These are phyloP conservation scores for Pseudomyrmex dendroicus DNA, from an alignment of 1,140 invertebrate genomes.

Conservation along the genomic window DNA sequence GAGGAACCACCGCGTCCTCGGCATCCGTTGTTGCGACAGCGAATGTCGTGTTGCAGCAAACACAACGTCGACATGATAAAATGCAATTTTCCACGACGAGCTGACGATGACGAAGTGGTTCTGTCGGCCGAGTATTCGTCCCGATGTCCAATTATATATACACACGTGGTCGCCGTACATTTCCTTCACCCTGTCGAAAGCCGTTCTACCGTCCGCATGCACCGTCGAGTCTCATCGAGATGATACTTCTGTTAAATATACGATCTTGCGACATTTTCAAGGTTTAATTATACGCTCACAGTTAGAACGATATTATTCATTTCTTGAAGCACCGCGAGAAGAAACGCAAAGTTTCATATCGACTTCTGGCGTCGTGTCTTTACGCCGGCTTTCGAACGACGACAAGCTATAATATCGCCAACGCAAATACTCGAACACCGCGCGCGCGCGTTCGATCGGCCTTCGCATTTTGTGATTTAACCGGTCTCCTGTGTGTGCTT, in stretches of 20 bases:
- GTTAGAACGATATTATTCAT: conserved; percentile 6
- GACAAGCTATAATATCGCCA: conserved; percentile 22
- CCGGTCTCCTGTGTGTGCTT: conserved; percentile 41
- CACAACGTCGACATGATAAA: conserved; percentile 73
- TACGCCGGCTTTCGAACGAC: conserved; percentile 13
- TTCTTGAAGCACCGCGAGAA: background rate
- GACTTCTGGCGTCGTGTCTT: conserved; percentile 25
- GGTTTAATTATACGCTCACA: background rate
- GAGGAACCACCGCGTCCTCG: conserved; percentile 31
- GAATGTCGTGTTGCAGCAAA: conserved; percentile 71
- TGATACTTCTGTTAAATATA: background rate
- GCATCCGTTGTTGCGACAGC: conserved; percentile 74
- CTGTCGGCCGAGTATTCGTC: conserved; percentile 46
- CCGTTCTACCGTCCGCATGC: background rate
- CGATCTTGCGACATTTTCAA: conserved; percentile 8
- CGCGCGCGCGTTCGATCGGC: conserved; percentile 20
- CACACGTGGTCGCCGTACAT: conserved; percentile 13
- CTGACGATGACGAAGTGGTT: conserved; percentile 75
- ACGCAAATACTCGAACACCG: conserved; percentile 39
- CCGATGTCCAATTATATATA: conserved; percentile 58
- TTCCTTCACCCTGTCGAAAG: background rate
- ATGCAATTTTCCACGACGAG: conserved; percentile 69
- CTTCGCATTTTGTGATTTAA: conserved; percentile 54
- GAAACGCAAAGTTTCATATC: conserved; percentile 39
- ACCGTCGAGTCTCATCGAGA: background rate